Evolutionary conservation across 2,888 invertebrate species (phyloP).

Genomic region (Rotaria socialis): DNA sequence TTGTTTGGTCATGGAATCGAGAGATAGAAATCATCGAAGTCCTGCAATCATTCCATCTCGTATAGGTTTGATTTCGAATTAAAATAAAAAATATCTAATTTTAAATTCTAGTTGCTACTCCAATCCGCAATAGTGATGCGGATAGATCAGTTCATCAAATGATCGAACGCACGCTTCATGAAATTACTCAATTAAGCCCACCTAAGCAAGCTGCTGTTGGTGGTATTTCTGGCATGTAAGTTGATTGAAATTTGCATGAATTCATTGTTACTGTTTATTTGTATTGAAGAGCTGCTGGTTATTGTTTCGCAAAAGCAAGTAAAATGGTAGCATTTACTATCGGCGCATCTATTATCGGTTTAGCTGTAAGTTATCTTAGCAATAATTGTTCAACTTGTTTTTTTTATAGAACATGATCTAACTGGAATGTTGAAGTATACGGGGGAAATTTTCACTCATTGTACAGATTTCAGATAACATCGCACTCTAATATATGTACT

Average conservation of each 20-base stretch:
- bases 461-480: no score
- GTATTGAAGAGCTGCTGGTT: background rate
- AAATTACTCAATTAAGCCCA: slow-evolving; percentile 8
- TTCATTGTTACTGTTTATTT: background rate
- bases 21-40: background rate
- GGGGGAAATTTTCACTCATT: no score
- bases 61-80: background rate
- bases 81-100: background rate
- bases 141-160: background rate
- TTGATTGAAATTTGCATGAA: background rate
- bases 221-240: background rate
- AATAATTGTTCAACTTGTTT: no score
- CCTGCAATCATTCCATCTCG: background rate
- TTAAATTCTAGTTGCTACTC: background rate
- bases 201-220: slow-evolving; percentile 12
- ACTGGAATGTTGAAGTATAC: no score
- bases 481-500: no score
- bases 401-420: no score
- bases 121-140: background rate
- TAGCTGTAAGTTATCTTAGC: background rate
- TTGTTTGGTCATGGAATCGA: background rate
- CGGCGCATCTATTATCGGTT: background rate
- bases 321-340: slow-evolving; percentile 7
- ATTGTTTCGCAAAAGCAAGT: background rate
- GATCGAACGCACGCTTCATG: background rate